These are phyloP conservation scores for Spisula solida DNA, from an alignment of 2,888 invertebrate genomes.

Conservation along the genomic window DNA sequence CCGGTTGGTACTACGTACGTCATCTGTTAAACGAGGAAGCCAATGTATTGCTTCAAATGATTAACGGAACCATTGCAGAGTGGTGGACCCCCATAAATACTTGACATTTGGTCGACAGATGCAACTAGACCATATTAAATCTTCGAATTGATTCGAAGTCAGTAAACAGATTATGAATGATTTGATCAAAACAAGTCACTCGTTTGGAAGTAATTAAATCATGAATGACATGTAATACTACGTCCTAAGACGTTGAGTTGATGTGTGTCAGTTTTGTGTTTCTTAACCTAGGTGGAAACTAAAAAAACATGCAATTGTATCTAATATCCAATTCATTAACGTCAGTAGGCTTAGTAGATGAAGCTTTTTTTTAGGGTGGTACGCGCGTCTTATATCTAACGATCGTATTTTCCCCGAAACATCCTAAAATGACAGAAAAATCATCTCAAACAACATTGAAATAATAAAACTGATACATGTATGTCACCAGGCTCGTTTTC, in stretches of 20 bases:
- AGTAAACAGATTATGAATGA: not conserved
- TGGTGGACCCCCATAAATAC: not conserved
- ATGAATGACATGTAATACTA: not conserved
- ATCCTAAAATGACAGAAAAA: too few relatives aligned
- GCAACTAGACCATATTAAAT: not conserved
- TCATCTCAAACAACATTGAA: too few relatives aligned
- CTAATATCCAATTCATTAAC: not conserved
- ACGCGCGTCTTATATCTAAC: too few relatives aligned
- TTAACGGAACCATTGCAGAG: not conserved
- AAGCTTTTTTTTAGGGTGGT: too few relatives aligned
- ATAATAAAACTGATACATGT: too few relatives aligned
- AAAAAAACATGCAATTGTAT: not conserved
- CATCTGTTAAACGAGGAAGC: too few relatives aligned
- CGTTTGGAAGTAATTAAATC: not conserved
- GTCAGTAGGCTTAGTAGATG: not conserved
- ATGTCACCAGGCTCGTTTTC: too few relatives aligned
- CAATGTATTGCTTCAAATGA: too few relatives aligned
- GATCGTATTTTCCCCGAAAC: too few relatives aligned
- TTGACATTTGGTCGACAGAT: slow-evolving; percentile 9
- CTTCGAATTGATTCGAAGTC: not conserved
- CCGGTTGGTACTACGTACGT: not conserved
- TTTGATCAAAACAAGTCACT: not conserved
- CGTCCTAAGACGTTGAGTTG: not conserved
- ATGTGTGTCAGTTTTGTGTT: not conserved
- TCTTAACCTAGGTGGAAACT: not conserved